Base-by-base conservation (phyloP, 2,113 vertebrate genomes). In the Etia nguti region DNA sequence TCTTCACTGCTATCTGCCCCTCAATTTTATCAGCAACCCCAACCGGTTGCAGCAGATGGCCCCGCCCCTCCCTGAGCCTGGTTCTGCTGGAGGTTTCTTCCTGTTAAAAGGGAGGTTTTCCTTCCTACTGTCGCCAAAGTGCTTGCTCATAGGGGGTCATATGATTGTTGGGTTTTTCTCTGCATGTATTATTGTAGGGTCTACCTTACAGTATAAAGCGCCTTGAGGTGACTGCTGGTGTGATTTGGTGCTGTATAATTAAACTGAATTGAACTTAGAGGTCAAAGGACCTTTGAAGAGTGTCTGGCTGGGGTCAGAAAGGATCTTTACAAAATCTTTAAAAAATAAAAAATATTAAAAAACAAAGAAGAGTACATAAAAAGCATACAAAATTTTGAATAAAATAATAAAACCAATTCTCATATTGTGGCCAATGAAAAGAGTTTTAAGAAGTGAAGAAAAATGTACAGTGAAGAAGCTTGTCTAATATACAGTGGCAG, bases 111-210 rank as follows among this genome's bases (percentile, higher is more conserved):
- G 24, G 55, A 57, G 55, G 8, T 26, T 15, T 57, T 26, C 24
- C 12, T 26, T 57, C 55, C 24, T 12, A 26, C 55, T 57, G 55
- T 57, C 6, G 0, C 55, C 24, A 57, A 5, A 26, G 55, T 57
- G 12, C 24, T 57, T 57, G 22, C 0, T 56, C 55, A 56, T 1
- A 15, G 22, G 12, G 11, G 22, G 0, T 26, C 22, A 56, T 15
- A 8, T 4, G 11, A 56, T 1, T 26, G 55, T 56, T 56, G 55
- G 55, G 6, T 1, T 56, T 13, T 56, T 56, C 24, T 57, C 1
- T 8, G 6, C 8, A 8, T 56, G 0, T 56, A 1, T 56, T 0
- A 56, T 0, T 24, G 22, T 4, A 56, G 0, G 3, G 0, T 13
- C 6, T 0, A 24, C 22, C 2, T 2, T 1, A 56, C 22, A 56